These are phyloP conservation scores for Stigmatopora argus DNA, from an alignment of 2,113 vertebrate species.

Conservation along the genomic window DNA sequence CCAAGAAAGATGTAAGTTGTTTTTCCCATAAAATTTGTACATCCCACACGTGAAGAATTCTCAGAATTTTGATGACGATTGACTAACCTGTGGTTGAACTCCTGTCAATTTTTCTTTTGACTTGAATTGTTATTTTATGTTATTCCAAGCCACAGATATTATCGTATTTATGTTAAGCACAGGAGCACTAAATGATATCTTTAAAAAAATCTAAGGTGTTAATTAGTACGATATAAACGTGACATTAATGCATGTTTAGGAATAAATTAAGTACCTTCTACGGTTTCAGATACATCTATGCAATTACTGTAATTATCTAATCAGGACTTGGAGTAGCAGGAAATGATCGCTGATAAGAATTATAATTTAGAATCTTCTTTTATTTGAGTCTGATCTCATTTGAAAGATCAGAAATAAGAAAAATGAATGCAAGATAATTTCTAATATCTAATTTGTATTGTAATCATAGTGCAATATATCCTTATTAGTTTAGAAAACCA, in stretches of 20 bases:
- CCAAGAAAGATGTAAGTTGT: background rate
- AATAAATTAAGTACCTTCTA: background rate
- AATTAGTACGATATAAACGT: too few relatives aligned
- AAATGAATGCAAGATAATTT: background rate
- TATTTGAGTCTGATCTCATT: background rate
- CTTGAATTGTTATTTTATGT: too few relatives aligned
- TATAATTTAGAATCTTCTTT: slow-evolving; percentile 1
- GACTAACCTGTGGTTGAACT: background rate
- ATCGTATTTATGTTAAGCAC: background rate
- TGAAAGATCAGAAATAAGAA: slow-evolving; percentile 3
- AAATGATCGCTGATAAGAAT: slow-evolving; percentile 7
- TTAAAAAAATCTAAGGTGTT: background rate
- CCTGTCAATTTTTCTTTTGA: background rate
- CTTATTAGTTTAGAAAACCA: too few relatives aligned
- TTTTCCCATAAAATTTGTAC: background rate
- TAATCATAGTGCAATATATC: too few relatives aligned
- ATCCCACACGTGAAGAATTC: background rate
- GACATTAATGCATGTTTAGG: background rate
- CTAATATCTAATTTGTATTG: too few relatives aligned
- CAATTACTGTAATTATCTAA: slow-evolving; percentile 14
- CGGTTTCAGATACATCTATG: slow-evolving; percentile 3
- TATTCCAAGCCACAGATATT: background rate
- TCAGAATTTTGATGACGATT: background rate
- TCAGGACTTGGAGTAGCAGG: background rate
- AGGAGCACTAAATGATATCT: background rate